Conservation (phyloP, 2,888 invertebrate genomes). For the Latrodectus elegans region DNA sequence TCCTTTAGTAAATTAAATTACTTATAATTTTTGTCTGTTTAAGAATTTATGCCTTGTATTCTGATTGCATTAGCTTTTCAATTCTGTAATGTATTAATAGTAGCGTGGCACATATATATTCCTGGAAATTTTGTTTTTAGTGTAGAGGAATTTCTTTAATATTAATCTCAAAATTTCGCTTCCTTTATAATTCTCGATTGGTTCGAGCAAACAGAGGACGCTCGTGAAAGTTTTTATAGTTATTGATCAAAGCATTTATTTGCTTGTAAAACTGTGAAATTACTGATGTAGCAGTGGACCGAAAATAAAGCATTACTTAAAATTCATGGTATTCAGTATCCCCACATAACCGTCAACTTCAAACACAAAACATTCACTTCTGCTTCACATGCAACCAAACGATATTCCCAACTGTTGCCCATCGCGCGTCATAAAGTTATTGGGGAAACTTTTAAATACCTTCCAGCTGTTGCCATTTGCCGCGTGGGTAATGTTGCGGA, state of each 20-base stretch:
- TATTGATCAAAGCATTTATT: neutral
- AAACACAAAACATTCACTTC: neutral
- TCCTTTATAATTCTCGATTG: too few species aligned
- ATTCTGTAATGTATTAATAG: too few species aligned
- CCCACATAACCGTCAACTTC: neutral
- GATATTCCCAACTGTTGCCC: slow-evolving; percentile 59
- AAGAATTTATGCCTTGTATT: too few species aligned
- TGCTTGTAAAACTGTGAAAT: neutral
- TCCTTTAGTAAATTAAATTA: too few species aligned
- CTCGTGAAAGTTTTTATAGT: neutral
- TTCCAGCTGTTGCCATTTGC: slow-evolving; percentile 57
- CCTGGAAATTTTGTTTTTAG: too few species aligned
- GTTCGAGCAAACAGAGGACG: neutral
- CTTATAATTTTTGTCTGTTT: too few species aligned
- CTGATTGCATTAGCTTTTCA: too few species aligned
- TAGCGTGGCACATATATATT: too few species aligned
- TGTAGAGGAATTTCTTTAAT: too few species aligned
- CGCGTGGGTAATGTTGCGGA: slow-evolving; percentile 19
- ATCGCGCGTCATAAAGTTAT: slow-evolving; percentile 62
- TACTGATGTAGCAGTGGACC: neutral
- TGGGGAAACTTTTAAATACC: slow-evolving; percentile 66
- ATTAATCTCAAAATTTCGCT: too few species aligned
- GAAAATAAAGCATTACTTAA: neutral
- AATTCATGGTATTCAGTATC: slow-evolving; percentile 1
- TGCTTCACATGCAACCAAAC: slow-evolving; percentile 16